Percentiles rank a stretch among this genome's conserved stretches.
phyloP scores from a whole-genome alignment of 2,113 vertebrate genomes.

The Platichthys stellatus region DNA sequence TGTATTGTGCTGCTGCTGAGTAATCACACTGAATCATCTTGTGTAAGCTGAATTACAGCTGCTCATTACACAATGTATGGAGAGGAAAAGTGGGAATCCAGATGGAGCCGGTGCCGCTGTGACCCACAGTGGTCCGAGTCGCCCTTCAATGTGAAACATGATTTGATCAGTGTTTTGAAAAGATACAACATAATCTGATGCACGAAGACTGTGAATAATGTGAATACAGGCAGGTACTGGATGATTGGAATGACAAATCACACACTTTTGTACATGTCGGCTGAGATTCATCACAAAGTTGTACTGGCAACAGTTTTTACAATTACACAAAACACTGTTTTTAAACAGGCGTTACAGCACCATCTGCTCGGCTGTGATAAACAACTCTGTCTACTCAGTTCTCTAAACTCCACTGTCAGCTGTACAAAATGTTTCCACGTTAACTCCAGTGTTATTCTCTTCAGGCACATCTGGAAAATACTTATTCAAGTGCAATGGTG shows the following conservation, averaged over 20 bases:
- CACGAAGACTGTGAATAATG: background rate
- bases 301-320: background rate
- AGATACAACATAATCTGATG: background rate
- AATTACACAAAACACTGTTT: slow-evolving; percentile 13
- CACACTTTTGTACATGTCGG: background rate
- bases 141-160: background rate
- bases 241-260: background rate
- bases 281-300: background rate
- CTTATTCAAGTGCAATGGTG: background rate
- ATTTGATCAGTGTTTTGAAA: background rate
- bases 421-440: background rate
- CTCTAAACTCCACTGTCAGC: background rate
- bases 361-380: slow-evolving; percentile 35
- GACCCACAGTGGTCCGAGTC: slow-evolving; percentile 34
- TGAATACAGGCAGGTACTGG: background rate
- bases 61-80: slow-evolving; percentile 65
- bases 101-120: slow-evolving; percentile 26
- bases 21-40: slow-evolving; percentile 69
- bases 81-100: slow-evolving; percentile 54
- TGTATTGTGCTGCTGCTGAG: slow-evolving; percentile 44
- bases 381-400: slow-evolving; percentile 6
- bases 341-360: slow-evolving; percentile 11
- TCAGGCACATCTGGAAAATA: background rate
- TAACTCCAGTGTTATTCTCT: background rate
- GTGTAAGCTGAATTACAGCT: slow-evolving; percentile 64